phyloP scores from a whole-genome alignment of 2,888 invertebrate genomes.

The Cantharis lateralis region DNA sequence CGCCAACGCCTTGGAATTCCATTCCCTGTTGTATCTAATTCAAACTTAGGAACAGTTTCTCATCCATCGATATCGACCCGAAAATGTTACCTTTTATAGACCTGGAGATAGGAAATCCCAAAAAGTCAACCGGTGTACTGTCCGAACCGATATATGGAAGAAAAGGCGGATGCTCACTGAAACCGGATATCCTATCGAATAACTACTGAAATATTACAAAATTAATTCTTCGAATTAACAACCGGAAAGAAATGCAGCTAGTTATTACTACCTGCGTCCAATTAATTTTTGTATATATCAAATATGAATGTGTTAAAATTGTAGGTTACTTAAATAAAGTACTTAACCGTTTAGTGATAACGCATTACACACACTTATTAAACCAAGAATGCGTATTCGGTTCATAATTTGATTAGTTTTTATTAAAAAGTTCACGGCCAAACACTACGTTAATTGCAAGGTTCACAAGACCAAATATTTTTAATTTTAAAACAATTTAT shows the following conservation, averaged over 20 bases:
- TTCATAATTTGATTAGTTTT: conserved; percentile 10
- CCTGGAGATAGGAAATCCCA: not conserved
- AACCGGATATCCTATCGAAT: not conserved
- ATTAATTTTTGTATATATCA: not conserved
- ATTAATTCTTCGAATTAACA: not conserved
- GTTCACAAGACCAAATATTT: conserved; percentile 12
- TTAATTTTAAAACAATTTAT: conserved; percentile 6
- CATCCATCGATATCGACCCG: not conserved
- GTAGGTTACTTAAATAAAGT: not conserved
- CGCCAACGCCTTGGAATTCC: not conserved
- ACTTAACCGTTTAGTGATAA: not conserved
- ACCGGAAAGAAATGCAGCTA: not conserved
- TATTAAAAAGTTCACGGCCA: conserved; percentile 7
- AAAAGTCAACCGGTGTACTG: not conserved
- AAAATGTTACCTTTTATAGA: not conserved
- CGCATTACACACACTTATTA: not conserved
- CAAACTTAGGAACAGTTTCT: not conserved
- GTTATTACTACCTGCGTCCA: not conserved
- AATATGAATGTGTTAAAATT: not conserved
- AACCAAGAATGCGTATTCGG: not conserved
- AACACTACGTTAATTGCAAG: conserved; percentile 5
- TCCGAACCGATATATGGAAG: not conserved
- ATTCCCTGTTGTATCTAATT: not conserved
- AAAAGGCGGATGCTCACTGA: not conserved
- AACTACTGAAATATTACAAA: not conserved